Base-by-base conservation (phyloP, 2,797 vertebrate species). In the Microchirus variegatus region DNA sequence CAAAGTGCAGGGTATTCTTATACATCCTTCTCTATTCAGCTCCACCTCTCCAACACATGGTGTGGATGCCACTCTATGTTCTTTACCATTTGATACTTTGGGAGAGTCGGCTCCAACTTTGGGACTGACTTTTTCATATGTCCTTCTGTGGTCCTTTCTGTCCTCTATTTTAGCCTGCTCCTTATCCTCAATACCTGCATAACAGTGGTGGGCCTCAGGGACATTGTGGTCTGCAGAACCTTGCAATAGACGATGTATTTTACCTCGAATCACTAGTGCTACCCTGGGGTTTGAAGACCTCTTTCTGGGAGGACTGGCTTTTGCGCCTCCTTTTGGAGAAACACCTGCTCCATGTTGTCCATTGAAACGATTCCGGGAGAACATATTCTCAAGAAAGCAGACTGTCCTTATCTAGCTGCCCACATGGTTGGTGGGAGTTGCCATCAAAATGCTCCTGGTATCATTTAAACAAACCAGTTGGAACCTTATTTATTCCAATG, bases 231-330 rank as follows among this genome's bases (percentile, higher is more conserved):
- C 93, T 43, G 87, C 67, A 35, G 94, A 93, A 15, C 95, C 94
- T 85, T 95, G 95, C 55, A 97, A 91, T 17, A 97, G 85, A 47
- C 94, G 94, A 75, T 98, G 95, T 89, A 98, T 96, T 90, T 95
- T 96, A 53, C 94, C 91, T 38, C 90, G 89, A 53, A 94, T 89
- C 62, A 92, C 91, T 8, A 95, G 74, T 46, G 91, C 90, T 60
- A 91, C 84, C 73, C 86, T 94, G 51, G 93, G 93, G 73, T 94
- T 96, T 51, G 89, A 92, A 61, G 90, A 90, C 61, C 92, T 92
- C 79, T 91, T 96, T 83, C 93, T 93, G 53, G 88, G 89, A 38
- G 77, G 85, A 40, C 88, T 83, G 35, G 80, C 83, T 87, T 91
- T 88, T 67, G 92, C 83, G 53, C 90, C 88, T 65, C 83, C 89